Base-by-base conservation (phyloP, 2,113 vertebrate species). In the Gracilinanus agilis region DNA sequence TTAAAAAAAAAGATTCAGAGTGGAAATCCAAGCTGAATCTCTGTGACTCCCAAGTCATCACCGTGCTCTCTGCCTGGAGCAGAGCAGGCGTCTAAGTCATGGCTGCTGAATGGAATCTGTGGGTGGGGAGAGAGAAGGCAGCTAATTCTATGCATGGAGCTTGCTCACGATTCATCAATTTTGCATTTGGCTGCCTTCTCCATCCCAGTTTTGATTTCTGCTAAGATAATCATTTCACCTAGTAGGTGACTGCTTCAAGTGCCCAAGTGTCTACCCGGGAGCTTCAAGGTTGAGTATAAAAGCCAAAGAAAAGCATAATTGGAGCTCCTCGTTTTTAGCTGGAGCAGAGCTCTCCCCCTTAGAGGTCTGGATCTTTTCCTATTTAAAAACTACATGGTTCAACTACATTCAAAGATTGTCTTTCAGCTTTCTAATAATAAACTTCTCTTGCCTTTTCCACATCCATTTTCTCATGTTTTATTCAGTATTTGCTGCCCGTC, bases 401-500 rank as follows among this genome's bases (percentile, higher is more conserved):
- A 94, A 54, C 61, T 93, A 55, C 92, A 54, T 90, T 89, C 88
- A 96, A 44, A 49, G 19, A 9, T 94, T 94, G 95, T 88, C 89
- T 94, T 96, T 92, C 92, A 95, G 83, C 95, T 94, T 83, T 83
- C 67, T 83, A 90, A 55, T 56, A 90, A 75, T 67, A 67, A 91
- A 83, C 55, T 92, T 94, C 0, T 0, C 1, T 0, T 96, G 40
- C 90, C 91, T 94, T 90, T 90, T 56, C n/a, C 92, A 40, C 58
- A 24, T 90, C 11, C 24, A 94, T 96, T 95, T 95, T 92, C 88
- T 49, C 95, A 61, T 53, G 90, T 97, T 96, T 98, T 95, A 97
- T 94, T 95, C 83, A 96, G 40, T 95, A 93, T 95, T 97, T 93
- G 3, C 55, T 90, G 96, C 67, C 53, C 54, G 88, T 88, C 83